Conservation (phyloP, 2,888 invertebrate species). For the Papilio protenor region DNA sequence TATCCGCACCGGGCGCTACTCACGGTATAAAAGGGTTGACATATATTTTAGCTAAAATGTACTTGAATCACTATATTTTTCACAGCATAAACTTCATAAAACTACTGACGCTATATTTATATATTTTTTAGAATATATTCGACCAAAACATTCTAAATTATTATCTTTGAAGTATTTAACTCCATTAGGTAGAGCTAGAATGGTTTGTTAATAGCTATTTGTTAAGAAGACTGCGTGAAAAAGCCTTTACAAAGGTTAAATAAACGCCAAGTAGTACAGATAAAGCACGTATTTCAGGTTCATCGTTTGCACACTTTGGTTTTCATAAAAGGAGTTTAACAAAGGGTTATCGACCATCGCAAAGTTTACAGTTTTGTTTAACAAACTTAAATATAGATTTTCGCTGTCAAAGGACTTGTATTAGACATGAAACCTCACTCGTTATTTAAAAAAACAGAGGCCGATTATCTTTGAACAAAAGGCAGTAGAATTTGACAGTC, state of each 20-base stretch:
- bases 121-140: too few species aligned
- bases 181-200: background rate
- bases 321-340: background rate
- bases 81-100: too few species aligned
- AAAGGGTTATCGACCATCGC: background rate
- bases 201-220: background rate
- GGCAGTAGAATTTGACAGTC: too few species aligned
- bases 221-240: background rate
- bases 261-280: constrained; percentile 13
- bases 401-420: background rate
- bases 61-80: too few species aligned
- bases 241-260: constrained; percentile 16
- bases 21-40: too few species aligned
- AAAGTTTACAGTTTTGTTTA: background rate
- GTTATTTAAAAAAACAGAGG: too few species aligned
- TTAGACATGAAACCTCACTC: background rate
- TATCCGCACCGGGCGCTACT: too few species aligned
- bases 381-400: background rate
- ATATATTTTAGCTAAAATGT: too few species aligned
- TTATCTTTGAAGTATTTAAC: too few species aligned
- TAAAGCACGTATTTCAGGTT: constrained; percentile 20
- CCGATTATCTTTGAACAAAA: too few species aligned
- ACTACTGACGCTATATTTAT: too few species aligned
- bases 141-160: too few species aligned
- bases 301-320: constrained; percentile 15